Percentiles rank a stretch among this genome's conserved stretches.
Conservation (phyloP, 2,797 vertebrate genomes). For the Coccyzus lansbergi region DNA sequence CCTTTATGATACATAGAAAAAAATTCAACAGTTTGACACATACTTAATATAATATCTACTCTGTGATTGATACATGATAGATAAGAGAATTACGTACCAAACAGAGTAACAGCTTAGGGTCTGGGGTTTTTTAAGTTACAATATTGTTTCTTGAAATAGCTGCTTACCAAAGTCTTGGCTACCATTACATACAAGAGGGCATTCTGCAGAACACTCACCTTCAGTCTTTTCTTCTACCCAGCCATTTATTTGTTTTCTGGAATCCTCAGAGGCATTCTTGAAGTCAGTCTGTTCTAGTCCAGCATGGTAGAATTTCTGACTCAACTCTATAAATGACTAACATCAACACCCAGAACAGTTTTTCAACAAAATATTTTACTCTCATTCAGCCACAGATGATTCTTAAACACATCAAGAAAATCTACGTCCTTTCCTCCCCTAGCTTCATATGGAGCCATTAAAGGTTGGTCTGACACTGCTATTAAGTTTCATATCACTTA, state of each 20-base stretch:
- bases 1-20: conserved; percentile 68
- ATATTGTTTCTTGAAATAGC: accelerated
- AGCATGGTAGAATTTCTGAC: conserved; percentile 79
- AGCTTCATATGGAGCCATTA: accelerated
- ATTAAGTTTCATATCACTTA: neutral
- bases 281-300: conserved; percentile 86
- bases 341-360: neutral
- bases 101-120: neutral
- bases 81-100: neutral
- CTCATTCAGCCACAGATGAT: neutral
- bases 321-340: conserved; percentile 72
- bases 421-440: accelerated
- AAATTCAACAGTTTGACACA: neutral
- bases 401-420: neutral
- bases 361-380: neutral
- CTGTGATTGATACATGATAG: neutral
- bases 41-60: neutral
- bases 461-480: neutral
- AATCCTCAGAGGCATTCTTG: conserved; percentile 63
- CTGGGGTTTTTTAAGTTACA: accelerated
- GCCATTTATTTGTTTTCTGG: conserved; percentile 84
- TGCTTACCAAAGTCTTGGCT: neutral
- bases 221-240: conserved; percentile 89
- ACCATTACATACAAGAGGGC: neutral
- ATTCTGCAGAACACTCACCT: conserved; percentile 73